Evolutionary conservation across 1,140 invertebrate species (phyloP), one percentile per base, ranked within the genome.

Genomic region (Drosophila prosaltans): DNA sequence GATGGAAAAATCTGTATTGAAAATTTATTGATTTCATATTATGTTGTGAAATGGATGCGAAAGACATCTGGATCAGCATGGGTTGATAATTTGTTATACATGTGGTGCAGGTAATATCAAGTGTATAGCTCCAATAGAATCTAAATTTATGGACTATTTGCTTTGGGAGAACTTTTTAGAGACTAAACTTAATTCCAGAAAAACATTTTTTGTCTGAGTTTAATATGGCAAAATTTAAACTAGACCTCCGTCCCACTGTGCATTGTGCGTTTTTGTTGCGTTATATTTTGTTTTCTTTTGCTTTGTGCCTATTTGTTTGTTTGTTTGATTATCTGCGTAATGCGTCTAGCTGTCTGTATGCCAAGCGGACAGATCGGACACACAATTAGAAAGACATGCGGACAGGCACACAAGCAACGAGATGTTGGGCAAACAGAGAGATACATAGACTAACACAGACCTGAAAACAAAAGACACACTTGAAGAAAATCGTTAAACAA

Each of bases 241-340:
- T 16, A 16, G 16, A 16, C 16, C 16, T 16, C 16, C 16, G 16
- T 16, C 16, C 16, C 16, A 16, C 51, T 36, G 51, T 36, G 65
- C 63, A 40, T 28, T 66, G 26, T 65, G 41, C 48, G 26, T 51
- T 69, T 30, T 24, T 32, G 28, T 70, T 57, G 40, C 51, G 36
- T 58, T 16, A 30, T 70, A 58, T 48, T 54, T 54, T 65, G 16
- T 48, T 64, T 16, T 51, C 9, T 21, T 51, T 8, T 10, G 9
- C 21, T 51, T 21, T 51, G 26, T 51, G 45, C 10, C 45, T 10
- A 43, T 69, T 65, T 74, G 57, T 54, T 24, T 69, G 48, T 69
- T 72, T 75, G 64, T 63, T 72, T 72, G 61, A 72, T 73, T 73
- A 73, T 73, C 73, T 75, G 73, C 60, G 73, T 75, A 75, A 72